Base-by-base conservation (phyloP, 2,888 invertebrate species). In the Minunthozetes semirufus region DNA sequence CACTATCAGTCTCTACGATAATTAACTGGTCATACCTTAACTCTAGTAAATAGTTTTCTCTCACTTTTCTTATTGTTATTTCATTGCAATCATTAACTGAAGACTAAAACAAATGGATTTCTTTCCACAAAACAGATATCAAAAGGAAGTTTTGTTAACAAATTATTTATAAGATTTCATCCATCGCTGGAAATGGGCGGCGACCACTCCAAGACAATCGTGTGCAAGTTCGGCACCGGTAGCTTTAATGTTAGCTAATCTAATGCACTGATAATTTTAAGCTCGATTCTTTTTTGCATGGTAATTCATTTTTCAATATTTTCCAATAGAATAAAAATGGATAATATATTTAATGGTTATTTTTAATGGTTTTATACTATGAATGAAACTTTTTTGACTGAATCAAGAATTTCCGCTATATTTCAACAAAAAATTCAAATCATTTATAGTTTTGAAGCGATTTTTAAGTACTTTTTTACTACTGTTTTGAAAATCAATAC, bases 171-270 rank as follows among this genome's bases (percentile, higher is more conserved):
- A 77, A 87, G 94, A 76, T 94, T 94, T 85, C 94, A 94, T 83
- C 93, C 93, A 0, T 89, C 89, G 9, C 85, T 94, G 80, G 94
- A 94, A 86, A 92, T 94, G 89, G 94, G 94, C 80, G 94, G 94
- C 2, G 94, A 94, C 84, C 94, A 94, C 85, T 92, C 94, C 77
- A 93, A 94, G 81, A 94, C 94, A 68, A 91, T 94, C 79, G 93
- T 94, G 11, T 94, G 94, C 82, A 77, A 78, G 61, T 79, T 79
- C 68, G 78, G 78, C 42, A 66, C 72, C 17, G 72, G 33, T 22
- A 22, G 9, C 25, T 50, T 71, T 33, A 71, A 56, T 56, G 71
- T 74, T n/a, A 61, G 53, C 17, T 74, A 74, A 66, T 59, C 6
- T 59, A 2, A 53, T 53, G n/a, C n/a, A n/a, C n/a, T 53, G 8